phyloP scores from a whole-genome alignment of 2,888 invertebrate species.

The Papilio demoleus region DNA sequence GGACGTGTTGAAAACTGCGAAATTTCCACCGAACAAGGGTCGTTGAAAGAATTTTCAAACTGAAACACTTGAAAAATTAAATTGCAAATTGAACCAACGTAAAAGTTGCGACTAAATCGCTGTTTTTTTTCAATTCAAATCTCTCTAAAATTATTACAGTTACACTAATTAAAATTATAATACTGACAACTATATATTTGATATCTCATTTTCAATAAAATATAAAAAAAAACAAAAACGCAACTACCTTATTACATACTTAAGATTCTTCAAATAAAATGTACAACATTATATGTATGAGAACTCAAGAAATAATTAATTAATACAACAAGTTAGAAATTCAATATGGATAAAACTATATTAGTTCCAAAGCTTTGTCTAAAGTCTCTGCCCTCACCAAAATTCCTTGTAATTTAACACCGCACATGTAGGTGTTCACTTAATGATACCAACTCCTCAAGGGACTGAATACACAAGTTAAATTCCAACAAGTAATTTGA shows the following conservation, averaged over 20 bases:
- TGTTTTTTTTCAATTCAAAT: not conserved
- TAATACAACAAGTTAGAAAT: not conserved
- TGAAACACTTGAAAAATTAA: conserved; percentile 32
- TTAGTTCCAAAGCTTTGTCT: not conserved
- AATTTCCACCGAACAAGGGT: conserved; percentile 35
- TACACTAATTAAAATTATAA: not conserved
- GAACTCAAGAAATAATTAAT: too few species aligned
- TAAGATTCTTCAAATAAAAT: too few species aligned
- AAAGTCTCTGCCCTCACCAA: conserved; percentile 30
- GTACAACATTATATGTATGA: too few species aligned
- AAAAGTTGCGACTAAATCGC: conserved; percentile 10
- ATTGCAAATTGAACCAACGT: conserved; percentile 32
- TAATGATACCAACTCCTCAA: conserved; percentile 52
- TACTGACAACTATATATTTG: too few species aligned
- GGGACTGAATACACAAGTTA: not conserved
- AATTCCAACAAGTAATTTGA: conserved; percentile 4
- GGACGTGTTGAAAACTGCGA: conserved; percentile 39
- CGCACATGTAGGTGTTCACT: conserved; percentile 61
- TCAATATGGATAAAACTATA: conserved; percentile 1
- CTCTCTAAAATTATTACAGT: not conserved
- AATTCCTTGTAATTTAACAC: conserved; percentile 54
- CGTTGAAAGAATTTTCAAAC: conserved; percentile 37
- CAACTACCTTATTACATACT: too few species aligned
- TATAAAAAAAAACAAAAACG: too few species aligned
- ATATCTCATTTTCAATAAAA: too few species aligned